Evolutionary conservation across 2,888 invertebrate genomes (phyloP), one percentile per base, ranked within the genome.

Genomic region (Nemapogon koenigi): DNA sequence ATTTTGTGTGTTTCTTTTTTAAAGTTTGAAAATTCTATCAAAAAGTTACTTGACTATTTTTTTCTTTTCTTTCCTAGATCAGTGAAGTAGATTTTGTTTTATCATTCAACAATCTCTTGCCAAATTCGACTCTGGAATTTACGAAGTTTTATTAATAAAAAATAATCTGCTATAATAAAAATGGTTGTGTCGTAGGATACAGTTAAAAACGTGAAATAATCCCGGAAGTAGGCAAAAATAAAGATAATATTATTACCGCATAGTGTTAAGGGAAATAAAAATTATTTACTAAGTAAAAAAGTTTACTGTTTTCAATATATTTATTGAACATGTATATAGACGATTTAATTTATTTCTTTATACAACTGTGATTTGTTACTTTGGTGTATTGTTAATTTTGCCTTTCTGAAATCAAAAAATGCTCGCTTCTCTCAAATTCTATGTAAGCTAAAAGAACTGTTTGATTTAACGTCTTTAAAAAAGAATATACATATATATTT

Each of bases 141-240:
- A 18, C 37, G 17, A 49, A 48, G 58, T 50, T 41, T 51, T 49
- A 54, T 42, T 46, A 49, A 42, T 50, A 53, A 35, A 36, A 53
- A 57, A 57, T 51, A 56, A 52, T 73, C 70, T 70, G 66, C 68
- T 71, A 66, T 63, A 63, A 65, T 52, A 14, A 60, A 55, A 52
- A 67, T 64, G 76, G 76, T 78, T 78, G 76, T 78, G 76, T 78
- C 76, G 72, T 71, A 56, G 58, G 68, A 71, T 65, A 72, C 68
- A 68, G 62, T 49, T 49, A 51, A 55, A 18, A 33, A 19, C 13
- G 16, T 14, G 57, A 60, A 57, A 55, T 56, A 50, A 58, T 59
- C 61, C 62, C 60, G 65, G 67, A 52, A 57, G 47, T 67, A 69
- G 63, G 55, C 52, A 61, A 11, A 61, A 56, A 65, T 57, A 64